Evolutionary conservation across 2,797 vertebrate species (phyloP).

Genomic region (Saxicola maurus): DNA sequence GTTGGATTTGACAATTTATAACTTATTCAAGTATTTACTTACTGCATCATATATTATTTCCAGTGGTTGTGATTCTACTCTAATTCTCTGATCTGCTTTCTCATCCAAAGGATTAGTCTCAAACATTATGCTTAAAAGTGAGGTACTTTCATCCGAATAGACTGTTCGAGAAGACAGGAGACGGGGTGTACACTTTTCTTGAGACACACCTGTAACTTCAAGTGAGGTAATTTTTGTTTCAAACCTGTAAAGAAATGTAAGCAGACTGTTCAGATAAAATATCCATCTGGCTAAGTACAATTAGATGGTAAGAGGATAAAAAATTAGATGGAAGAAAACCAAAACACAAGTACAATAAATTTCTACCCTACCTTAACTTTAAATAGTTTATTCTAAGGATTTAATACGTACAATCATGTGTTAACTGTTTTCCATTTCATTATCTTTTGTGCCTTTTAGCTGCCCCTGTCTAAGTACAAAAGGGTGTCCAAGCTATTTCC

Average conservation of each 20-base stretch:
- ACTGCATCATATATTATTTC: constrained; percentile 97
- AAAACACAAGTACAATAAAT: neutral
- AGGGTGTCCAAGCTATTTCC: neutral
- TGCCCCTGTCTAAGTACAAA: neutral
- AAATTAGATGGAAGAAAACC: neutral
- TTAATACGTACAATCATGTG: neutral
- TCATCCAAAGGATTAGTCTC: constrained; percentile 93
- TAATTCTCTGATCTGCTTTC: constrained; percentile 83
- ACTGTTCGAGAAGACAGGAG: constrained; percentile 84
- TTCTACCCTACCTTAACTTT: neutral
- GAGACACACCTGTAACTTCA: constrained; percentile 84
- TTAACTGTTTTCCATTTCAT: neutral
- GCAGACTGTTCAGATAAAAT: neutral
- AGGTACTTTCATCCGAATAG: constrained; percentile 71
- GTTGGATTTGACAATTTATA: neutral
- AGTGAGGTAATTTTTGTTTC: constrained; percentile 85
- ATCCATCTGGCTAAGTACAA: neutral
- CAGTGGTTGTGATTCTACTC: constrained; percentile 89
- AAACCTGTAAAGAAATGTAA: constrained; percentile 73
- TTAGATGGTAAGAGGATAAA: neutral
- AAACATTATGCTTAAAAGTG: constrained; percentile 87
- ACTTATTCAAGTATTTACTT: constrained; percentile 63
- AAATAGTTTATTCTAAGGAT: neutral
- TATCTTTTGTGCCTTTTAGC: neutral
- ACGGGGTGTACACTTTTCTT: constrained; percentile 73